These are phyloP conservation scores for Enteromius paludinosus DNA, from an alignment of 2,797 vertebrate species.

Conservation along the genomic window DNA sequence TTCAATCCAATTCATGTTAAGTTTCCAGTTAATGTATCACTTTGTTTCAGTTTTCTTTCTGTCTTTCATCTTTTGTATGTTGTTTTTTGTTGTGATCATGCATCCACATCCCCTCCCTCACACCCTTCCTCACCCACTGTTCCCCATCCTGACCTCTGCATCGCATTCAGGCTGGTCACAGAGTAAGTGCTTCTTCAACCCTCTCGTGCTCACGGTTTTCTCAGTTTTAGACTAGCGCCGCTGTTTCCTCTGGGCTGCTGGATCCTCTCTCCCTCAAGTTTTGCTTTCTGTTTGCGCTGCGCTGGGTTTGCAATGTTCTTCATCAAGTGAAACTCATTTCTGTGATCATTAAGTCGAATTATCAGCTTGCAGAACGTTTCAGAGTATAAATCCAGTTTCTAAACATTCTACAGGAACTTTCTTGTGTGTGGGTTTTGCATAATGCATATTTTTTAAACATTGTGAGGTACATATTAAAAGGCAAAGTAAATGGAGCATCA, in stretches of 20 bases:
- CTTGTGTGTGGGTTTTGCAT: background rate
- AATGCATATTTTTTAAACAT: conserved; percentile 12
- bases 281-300: background rate
- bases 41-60: conserved; percentile 79
- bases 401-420: background rate
- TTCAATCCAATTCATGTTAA: conserved; percentile 50
- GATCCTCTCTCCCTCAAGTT: conserved; percentile 13
- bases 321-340: background rate
- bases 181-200: conserved; percentile 90
- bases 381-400: background rate
- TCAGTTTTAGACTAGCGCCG: conserved; percentile 57
- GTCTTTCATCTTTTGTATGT: conserved; percentile 70
- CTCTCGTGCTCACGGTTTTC: conserved; percentile 70
- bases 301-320: background rate
- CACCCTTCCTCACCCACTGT: conserved; percentile 76
- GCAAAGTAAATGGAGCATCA: background rate
- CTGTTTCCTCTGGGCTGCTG: conserved; percentile 41
- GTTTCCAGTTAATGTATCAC: conserved; percentile 68
- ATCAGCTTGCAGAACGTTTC: background rate
- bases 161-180: conserved; percentile 94
- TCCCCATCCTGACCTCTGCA: conserved; percentile 79
- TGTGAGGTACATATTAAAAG: conserved; percentile 1
- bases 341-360: background rate
- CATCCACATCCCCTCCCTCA: conserved; percentile 67
- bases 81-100: conserved; percentile 78